A percentile compares a stretch with the other conserved stretches of the same genome.
These are phyloP conservation scores for Scomber japonicus DNA, from an alignment of 2,113 vertebrate genomes.

Conservation along the genomic window DNA sequence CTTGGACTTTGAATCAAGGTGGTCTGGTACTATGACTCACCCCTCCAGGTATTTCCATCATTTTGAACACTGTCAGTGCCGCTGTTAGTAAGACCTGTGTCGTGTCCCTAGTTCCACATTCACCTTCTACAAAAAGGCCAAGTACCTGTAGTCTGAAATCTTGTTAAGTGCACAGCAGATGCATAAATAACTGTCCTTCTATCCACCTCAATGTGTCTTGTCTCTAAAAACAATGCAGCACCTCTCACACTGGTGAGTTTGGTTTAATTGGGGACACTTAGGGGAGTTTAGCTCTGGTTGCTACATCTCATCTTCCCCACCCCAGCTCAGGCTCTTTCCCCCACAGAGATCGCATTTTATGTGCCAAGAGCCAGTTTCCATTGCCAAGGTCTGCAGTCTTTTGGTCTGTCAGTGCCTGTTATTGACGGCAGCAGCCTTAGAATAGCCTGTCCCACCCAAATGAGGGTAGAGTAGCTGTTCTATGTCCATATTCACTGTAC, in stretches of 20 bases:
- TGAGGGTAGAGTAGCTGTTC: background rate
- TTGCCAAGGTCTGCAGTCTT: slow-evolving; percentile 28
- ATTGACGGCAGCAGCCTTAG: background rate
- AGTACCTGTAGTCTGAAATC: too few relatives aligned
- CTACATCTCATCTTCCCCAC: slow-evolving; percentile 3
- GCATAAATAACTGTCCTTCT: too few relatives aligned
- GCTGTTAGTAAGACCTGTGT: too few relatives aligned
- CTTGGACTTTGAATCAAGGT: background rate
- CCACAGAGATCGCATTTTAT: slow-evolving; percentile 9
- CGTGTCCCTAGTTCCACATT: too few relatives aligned
- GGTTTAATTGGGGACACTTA: slow-evolving; percentile 42
- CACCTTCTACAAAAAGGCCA: too few relatives aligned
- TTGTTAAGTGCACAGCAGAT: too few relatives aligned
- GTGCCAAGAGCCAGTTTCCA: slow-evolving; percentile 9
- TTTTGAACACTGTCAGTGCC: too few relatives aligned
- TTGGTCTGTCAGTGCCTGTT: background rate
- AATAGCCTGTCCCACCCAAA: background rate
- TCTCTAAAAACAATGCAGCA: slow-evolving; percentile 6
- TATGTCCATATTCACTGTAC: background rate
- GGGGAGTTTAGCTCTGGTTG: slow-evolving; percentile 15
- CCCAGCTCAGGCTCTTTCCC: slow-evolving; percentile 22
- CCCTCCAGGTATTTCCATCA: too few relatives aligned
- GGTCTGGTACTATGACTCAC: background rate
- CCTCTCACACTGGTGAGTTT: slow-evolving; percentile 8
- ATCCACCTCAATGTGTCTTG: background rate